These are phyloP conservation scores for Pyralis farinalis DNA, from an alignment of 2,888 invertebrate genomes.

Conservation along the genomic window DNA sequence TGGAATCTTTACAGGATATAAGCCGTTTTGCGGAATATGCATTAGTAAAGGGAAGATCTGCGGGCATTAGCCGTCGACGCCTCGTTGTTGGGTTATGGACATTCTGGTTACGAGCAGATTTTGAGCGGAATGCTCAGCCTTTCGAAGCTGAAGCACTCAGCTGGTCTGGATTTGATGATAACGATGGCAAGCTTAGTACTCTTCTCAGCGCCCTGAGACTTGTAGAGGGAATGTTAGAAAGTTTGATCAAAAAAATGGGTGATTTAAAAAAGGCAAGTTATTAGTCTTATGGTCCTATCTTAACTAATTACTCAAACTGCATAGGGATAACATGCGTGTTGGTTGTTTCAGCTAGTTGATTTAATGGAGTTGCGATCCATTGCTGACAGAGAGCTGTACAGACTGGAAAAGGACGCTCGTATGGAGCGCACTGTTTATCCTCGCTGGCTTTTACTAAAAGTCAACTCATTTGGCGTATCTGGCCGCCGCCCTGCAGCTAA, in stretches of 20 bases:
- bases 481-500: conserved; percentile 41
- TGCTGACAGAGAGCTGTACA: conserved; percentile 56
- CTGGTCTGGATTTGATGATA: conserved; percentile 41
- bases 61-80: conserved; percentile 46
- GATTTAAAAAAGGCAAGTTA: conserved; percentile 57
- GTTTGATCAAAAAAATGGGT: conserved; percentile 66
- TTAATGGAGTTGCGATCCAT: conserved; percentile 67
- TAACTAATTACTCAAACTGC: conserved; percentile 8
- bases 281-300: not conserved
- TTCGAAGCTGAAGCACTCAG: conserved; percentile 62
- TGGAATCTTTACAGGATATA: conserved; percentile 70
- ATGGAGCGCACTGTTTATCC: conserved; percentile 47
- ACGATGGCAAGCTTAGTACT: conserved; percentile 46
- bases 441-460: conserved; percentile 60
- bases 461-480: conserved; percentile 50
- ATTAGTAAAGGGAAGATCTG: conserved; percentile 37
- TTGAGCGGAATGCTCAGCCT: conserved; percentile 52
- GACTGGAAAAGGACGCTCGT: conserved; percentile 53
- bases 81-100: conserved; percentile 63
- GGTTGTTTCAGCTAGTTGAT: conserved; percentile 59
- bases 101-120: conserved; percentile 60
- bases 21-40: conserved; percentile 57
- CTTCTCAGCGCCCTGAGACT: conserved; percentile 58
- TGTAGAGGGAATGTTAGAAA: conserved; percentile 69
- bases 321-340: not conserved